Evolutionary conservation across 2,888 invertebrate species (phyloP).

Genomic region (Drosophila dives): DNA sequence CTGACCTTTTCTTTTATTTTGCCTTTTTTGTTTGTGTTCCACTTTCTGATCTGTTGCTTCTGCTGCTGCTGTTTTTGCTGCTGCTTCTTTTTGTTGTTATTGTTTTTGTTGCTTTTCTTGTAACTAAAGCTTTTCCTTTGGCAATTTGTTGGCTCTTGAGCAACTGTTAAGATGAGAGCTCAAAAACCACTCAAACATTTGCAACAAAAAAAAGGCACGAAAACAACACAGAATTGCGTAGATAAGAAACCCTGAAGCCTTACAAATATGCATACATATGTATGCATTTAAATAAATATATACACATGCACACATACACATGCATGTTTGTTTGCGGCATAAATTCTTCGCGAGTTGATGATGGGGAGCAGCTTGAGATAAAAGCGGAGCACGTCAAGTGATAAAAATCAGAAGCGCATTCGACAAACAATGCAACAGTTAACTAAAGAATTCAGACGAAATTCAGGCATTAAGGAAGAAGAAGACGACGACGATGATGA

Average conservation of each 20-base stretch:
- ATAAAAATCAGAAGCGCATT: constrained; percentile 69
- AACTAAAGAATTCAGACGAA: constrained; percentile 46
- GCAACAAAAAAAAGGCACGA: not conserved
- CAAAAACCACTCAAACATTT: constrained; percentile 24
- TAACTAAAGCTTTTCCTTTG: constrained; percentile 45
- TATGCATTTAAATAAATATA: constrained; percentile 1
- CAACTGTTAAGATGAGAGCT: constrained; percentile 42
- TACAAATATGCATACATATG: not conserved
- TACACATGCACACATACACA: constrained; percentile 1
- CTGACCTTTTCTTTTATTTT: constrained; percentile 83
- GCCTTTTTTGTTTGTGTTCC: constrained; percentile 70
- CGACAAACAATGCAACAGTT: constrained; percentile 41
- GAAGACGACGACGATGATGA: not conserved
- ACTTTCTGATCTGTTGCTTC: constrained; percentile 56
- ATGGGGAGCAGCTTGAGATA: constrained; percentile 44
- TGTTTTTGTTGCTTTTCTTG: constrained; percentile 31
- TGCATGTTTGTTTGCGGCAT: constrained; percentile 1
- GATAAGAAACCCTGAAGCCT: constrained; percentile 20
- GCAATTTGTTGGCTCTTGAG: constrained; percentile 34
- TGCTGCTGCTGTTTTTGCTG: constrained; percentile 22
- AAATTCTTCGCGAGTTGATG: constrained; percentile 38
- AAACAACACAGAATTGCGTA: not conserved
- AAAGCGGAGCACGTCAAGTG: constrained; percentile 55
- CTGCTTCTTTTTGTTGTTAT: constrained; percentile 9
- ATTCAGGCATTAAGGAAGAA: constrained; percentile 3